Base-by-base conservation (phyloP, 2,888 invertebrate species). In the Ochropacha duplaris region DNA sequence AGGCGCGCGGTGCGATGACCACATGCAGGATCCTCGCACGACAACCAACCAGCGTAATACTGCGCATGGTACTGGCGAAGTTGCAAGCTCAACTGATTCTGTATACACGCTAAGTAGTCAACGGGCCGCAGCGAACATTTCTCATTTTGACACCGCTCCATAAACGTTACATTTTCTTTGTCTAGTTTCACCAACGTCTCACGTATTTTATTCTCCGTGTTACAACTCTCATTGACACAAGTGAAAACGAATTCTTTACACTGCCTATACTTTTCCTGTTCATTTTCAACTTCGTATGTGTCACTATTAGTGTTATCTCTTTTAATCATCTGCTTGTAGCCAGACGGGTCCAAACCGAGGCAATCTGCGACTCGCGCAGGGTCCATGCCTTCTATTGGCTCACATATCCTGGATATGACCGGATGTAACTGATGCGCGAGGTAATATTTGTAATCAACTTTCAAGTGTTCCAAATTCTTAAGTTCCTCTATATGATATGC, bases 341-440 rank as follows among this genome's bases (percentile, higher is more conserved):
- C 92, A 0, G 92, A 88, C 0, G 94, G 93, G 81, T 95, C 95
- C 57, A 95, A 84, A 72, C 99, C 99, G 58, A 99, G 94, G 81
- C 96, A 96, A 76, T 97, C 96, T 0, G 99, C 99, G 62, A 99
- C 95, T 64, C 97, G 94, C 55, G 96, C 96, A 2, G 97, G 95
- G 88, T 99, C 99, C 65, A 97, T 97, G 12, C 98, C 98, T 66
- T 98, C 98, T 50, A 99, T 97, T 0, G 99, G 99, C 66, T 98
- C 98, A 81, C 98, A 98, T 79, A 99, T 95, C 68, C 99, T 95
- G 28, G 97, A 96, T 62, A 99, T 96, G 0, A 99, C 99, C 0
- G 99, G 99, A 85, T 99, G 98, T 50, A 99, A 94, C 92, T 99
- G 99, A 79, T 98, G 97, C 0, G 97, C 94, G 67, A 99, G 92